Evolutionary conservation across 2,797 vertebrate species (phyloP), one percentile per base, ranked within the genome.

Genomic region (Mus caroli): DNA sequence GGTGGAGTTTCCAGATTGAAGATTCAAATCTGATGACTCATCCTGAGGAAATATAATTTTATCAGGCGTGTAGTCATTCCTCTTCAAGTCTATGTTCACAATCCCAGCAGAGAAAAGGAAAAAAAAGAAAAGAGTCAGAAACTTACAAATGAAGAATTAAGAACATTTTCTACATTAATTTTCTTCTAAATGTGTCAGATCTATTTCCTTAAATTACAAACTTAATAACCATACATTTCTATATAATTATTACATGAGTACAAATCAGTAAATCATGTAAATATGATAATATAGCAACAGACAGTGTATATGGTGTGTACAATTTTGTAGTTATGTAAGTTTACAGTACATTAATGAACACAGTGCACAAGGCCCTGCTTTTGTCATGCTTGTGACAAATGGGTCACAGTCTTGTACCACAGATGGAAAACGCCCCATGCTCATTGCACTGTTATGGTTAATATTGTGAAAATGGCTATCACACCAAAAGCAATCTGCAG

Each of bases 1-100:
- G 98, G 99, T 98, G 91, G 99, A 98, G 96, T 98, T 98, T 88
- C 99, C 99, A 84, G 99, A 98, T 97, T 99, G 98, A 97, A 98
- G 98, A 79, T 98, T 98, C 94, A 98, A 79, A 97, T 99, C 99
- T 90, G 99, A 98, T 90, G 99, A 98, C 97, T 99, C 99, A 0
- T 99, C 99, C 91, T 99, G 99, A 97, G 99, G 99, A 97, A 99
- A 99, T 6, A 99, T 98, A 83, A 99, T 99, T 98, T 99, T 99
- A 97, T 99, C 99, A n/a, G 99, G 99, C 0, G 99, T 99, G 98
- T 99, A 99, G 95, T 99, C 99, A 0, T 99, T 99, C 94, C 99
- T 99, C 98, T 99, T 99, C 97, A 99, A 98, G 98, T 99, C 99
- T 99, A 98, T 24, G 80, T 77, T 97, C 90, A 97, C 46, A 94